Evolutionary conservation across 2,797 vertebrate genomes (phyloP).

Genomic region (Trachurus trachurus): DNA sequence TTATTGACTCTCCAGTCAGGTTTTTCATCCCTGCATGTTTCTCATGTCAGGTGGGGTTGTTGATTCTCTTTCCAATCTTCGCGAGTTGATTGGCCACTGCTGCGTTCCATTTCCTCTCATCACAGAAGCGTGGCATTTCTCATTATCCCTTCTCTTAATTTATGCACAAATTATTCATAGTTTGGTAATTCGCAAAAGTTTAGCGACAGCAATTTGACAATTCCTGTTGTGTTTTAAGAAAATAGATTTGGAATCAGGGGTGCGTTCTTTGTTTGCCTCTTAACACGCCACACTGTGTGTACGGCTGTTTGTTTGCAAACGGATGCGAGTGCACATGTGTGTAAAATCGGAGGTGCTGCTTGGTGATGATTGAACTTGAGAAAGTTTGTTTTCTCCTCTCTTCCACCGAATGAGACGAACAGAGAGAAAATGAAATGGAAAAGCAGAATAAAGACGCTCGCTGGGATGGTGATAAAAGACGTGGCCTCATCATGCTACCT

Average conservation of each 20-base stretch:
- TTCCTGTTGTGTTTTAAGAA: slow-evolving; percentile 69
- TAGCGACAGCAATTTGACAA: slow-evolving; percentile 62
- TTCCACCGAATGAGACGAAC: slow-evolving; percentile 25
- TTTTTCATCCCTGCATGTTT: slow-evolving; percentile 53
- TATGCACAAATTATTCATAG: slow-evolving; percentile 76
- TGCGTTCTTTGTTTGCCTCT: slow-evolving; percentile 41
- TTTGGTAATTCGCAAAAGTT: slow-evolving; percentile 71
- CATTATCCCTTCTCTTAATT: slow-evolving; percentile 78
- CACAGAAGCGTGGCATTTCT: slow-evolving; percentile 72
- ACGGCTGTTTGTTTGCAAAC: slow-evolving; percentile 2
- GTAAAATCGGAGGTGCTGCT: slow-evolving; percentile 31
- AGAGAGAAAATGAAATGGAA: slow-evolving; percentile 46
- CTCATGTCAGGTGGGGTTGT: slow-evolving; percentile 60
- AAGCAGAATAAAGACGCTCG: slow-evolving; percentile 51
- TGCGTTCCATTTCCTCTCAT: slow-evolving; percentile 75
- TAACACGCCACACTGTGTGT: slow-evolving; percentile 13
- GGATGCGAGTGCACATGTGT: slow-evolving; percentile 17
- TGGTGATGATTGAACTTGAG: slow-evolving; percentile 40
- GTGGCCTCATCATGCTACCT: slow-evolving; percentile 33
- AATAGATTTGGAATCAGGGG: slow-evolving; percentile 44
- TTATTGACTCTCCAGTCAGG: slow-evolving; percentile 62
- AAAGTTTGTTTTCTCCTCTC: slow-evolving; percentile 46
- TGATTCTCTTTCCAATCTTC: slow-evolving; percentile 71
- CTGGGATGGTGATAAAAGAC: slow-evolving; percentile 53
- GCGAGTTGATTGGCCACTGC: slow-evolving; percentile 74